Conservation (phyloP, 2,113 vertebrate genomes). For the Tautogolabrus adspersus region DNA sequence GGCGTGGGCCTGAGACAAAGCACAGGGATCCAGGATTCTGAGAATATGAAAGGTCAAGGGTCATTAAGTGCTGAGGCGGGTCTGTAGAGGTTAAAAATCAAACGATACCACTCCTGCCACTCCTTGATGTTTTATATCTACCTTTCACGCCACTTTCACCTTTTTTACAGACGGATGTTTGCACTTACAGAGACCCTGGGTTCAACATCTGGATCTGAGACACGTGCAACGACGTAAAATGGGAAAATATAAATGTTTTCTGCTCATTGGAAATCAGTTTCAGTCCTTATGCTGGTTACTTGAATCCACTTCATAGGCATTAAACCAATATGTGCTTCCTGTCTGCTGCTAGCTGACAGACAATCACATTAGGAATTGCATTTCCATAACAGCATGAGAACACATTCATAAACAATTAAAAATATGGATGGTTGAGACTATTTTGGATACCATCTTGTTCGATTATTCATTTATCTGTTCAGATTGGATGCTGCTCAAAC, state of each 20-base stretch:
- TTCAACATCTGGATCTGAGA: slow-evolving; percentile 61
- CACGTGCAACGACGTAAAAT: slow-evolving; percentile 25
- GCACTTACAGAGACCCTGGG: slow-evolving; percentile 23
- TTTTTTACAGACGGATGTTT: slow-evolving; percentile 43
- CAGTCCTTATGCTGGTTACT: too few species aligned
- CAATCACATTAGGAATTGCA: slow-evolving; percentile 3
- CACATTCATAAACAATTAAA: slow-evolving; percentile 9
- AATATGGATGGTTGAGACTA: neutral
- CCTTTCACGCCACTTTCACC: slow-evolving; percentile 44
- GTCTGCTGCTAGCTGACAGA: slow-evolving; percentile 8
- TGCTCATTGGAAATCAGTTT: too few species aligned
- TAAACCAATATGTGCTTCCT: neutral
- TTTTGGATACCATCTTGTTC: neutral
- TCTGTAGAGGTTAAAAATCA: slow-evolving; percentile 68
- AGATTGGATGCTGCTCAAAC: neutral
- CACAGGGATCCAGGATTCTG: slow-evolving; percentile 35
- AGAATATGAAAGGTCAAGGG: slow-evolving; percentile 66
- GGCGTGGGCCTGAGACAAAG: slow-evolving; percentile 33
- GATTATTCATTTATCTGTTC: neutral
- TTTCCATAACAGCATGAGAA: slow-evolving; percentile 24
- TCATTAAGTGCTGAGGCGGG: slow-evolving; percentile 47
- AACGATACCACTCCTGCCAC: slow-evolving; percentile 34
- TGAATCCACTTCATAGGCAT: too few species aligned
- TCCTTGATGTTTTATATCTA: slow-evolving; percentile 67
- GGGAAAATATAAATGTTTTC: neutral